Conservation (phyloP, 2,113 vertebrate genomes). For the Podarcis muralis region DNA sequence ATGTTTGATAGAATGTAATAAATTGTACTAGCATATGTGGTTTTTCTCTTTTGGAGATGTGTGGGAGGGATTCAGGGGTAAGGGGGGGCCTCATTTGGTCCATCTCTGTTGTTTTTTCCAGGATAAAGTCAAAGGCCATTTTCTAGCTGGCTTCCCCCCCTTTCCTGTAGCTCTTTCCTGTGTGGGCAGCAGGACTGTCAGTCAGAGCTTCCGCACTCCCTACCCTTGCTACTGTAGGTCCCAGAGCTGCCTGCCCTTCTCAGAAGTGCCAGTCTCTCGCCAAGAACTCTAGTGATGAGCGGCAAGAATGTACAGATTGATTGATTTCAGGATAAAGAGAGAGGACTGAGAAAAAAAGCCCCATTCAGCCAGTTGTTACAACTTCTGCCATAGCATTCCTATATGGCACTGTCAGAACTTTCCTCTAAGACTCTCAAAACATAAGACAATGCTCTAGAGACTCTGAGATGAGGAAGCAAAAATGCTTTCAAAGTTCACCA, state of each 20-base stretch:
- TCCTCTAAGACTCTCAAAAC: conserved; percentile 67
- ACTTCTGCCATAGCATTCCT: conserved; percentile 64
- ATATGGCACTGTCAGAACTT: conserved; percentile 49
- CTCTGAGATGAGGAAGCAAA: conserved; percentile 57
- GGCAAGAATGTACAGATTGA: conserved; percentile 76
- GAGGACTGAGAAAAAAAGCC: conserved; percentile 66
- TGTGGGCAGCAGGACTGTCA: conserved; percentile 71
- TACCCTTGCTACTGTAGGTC: conserved; percentile 61
- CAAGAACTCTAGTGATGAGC: conserved; percentile 72
- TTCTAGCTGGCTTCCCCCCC: conserved; percentile 67
- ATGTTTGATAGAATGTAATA: conserved; percentile 56
- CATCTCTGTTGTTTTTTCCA: conserved; percentile 75
- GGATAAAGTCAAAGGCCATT: conserved; percentile 75
- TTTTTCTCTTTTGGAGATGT: conserved; percentile 56
- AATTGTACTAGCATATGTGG: conserved; percentile 54
- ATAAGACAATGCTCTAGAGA: conserved; percentile 69
- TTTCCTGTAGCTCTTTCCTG: conserved; percentile 65
- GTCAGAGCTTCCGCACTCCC: conserved; percentile 64
- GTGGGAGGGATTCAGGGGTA: conserved; percentile 62
- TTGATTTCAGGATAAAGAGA: conserved; percentile 68
- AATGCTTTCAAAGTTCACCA: conserved; percentile 67
- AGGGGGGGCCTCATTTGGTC: conserved; percentile 64
- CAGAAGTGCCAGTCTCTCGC: conserved; percentile 71
- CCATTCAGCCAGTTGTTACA: conserved; percentile 62
- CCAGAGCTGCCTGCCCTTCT: conserved; percentile 64